A percentile compares a stretch with the other conserved stretches of the same genome.
Evolutionary conservation across 2,797 vertebrate genomes (phyloP).

Genomic region (Mormyrops attenuatus): DNA sequence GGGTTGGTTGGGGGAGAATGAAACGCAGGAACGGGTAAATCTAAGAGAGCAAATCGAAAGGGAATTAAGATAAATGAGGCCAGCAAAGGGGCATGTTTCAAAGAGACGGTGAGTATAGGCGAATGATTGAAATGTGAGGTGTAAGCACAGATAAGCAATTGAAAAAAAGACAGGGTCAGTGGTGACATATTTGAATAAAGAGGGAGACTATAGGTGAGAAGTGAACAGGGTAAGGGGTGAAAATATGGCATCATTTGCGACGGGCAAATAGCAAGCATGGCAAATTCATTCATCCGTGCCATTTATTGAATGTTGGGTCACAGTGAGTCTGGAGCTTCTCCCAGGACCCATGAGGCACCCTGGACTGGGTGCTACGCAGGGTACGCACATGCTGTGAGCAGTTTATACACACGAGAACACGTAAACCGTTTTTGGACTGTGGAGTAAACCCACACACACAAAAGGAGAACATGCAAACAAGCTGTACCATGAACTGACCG

Average conservation of each 20-base stretch:
- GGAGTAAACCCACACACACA: background rate
- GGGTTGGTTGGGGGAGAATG: background rate
- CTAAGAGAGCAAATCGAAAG: background rate
- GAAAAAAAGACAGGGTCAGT: background rate
- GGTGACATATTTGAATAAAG: background rate
- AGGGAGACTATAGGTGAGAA: background rate
- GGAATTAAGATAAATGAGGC: background rate
- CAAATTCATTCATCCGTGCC: background rate
- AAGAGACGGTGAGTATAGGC: background rate
- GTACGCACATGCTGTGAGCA: background rate
- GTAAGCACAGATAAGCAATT: background rate
- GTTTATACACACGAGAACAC: background rate
- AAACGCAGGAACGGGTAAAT: background rate
- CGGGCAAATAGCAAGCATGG: background rate
- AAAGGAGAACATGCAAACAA: background rate
- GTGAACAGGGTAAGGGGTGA: background rate
- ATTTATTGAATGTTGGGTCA: background rate
- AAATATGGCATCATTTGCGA: background rate
- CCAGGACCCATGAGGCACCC: background rate
- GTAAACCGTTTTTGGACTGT: background rate
- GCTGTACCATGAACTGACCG: background rate
- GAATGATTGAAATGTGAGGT: background rate
- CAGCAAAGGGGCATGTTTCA: background rate
- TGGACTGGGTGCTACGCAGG: background rate
- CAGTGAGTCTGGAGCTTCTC: background rate